phyloP scores from a whole-genome alignment of 2,797 vertebrate species.

The Mus caroli region DNA sequence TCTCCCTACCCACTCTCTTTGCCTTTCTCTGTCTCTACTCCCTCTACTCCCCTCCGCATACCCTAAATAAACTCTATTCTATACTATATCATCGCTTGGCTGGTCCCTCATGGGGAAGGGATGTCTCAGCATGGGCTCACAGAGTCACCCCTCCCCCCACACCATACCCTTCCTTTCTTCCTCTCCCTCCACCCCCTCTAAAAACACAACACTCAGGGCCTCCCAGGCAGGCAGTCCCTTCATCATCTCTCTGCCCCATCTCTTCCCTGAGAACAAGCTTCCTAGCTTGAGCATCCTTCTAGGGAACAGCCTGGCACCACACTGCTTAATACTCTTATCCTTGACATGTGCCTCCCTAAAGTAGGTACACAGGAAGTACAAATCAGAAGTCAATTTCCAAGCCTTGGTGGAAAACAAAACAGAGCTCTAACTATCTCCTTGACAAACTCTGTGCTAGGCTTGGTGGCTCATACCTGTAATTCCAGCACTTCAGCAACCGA shows the following conservation, averaged over 20 bases:
- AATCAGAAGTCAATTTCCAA: background rate
- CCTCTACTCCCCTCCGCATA: too few relatives aligned
- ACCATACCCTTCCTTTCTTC: too few relatives aligned
- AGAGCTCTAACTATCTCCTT: background rate
- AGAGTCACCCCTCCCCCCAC: too few relatives aligned
- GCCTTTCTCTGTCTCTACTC: too few relatives aligned
- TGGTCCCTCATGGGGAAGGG: too few relatives aligned
- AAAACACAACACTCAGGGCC: background rate
- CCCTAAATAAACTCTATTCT: too few relatives aligned
- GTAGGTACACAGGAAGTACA: background rate
- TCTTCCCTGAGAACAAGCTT: background rate
- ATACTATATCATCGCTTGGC: too few relatives aligned
- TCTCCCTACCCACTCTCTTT: too few relatives aligned
- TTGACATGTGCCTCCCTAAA: background rate
- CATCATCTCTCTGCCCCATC: background rate
- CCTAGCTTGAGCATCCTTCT: background rate
- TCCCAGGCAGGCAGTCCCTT: background rate
- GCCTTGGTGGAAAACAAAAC: background rate
- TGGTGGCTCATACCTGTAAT: background rate
- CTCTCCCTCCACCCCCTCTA: too few relatives aligned
- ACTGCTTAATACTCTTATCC: background rate
- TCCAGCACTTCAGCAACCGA: background rate
- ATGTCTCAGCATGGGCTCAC: too few relatives aligned
- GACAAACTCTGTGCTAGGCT: background rate
- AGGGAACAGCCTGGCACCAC: too few relatives aligned